Conservation (phyloP, 2,888 invertebrate genomes). For the Melanophora roralis region DNA sequence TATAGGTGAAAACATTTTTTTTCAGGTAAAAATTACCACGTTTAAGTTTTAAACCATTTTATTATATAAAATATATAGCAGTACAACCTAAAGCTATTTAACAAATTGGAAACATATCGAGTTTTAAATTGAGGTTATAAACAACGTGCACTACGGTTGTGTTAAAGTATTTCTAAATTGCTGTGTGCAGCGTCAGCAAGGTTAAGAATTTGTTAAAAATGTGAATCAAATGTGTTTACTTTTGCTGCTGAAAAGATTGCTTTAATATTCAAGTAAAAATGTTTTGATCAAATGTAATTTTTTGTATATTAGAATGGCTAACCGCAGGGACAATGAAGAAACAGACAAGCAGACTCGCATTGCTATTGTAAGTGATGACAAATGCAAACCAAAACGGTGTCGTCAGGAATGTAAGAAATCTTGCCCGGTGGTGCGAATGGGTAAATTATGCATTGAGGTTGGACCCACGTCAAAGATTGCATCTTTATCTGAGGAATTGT, state of each 20-base stretch:
- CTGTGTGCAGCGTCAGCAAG: too few relatives aligned
- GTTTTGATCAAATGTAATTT: not conserved
- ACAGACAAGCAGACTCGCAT: conserved; percentile 97
- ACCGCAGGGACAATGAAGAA: conserved; percentile 87
- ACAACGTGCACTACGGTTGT: not conserved
- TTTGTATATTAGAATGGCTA: conserved; percentile 79
- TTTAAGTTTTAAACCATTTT: not conserved
- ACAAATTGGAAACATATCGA: not conserved
- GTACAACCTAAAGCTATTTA: too few relatives aligned
- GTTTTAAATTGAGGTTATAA: conserved; percentile 53
- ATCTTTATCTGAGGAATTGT: conserved; percentile 97
- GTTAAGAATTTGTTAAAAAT: not conserved
- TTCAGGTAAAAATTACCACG: conserved; percentile 38
- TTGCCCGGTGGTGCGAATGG: conserved; percentile 99
- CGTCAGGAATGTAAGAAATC: conserved; percentile 99
- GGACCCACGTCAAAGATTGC: conserved; percentile 97
- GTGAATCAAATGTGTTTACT: not conserved
- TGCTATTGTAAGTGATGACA: conserved; percentile 98
- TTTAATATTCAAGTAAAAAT: too few relatives aligned
- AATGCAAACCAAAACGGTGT: conserved; percentile 99
- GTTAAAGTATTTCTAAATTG: too few relatives aligned
- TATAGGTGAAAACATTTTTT: conserved; percentile 30
- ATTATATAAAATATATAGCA: not conserved
- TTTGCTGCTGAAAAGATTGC: conserved; percentile 9
- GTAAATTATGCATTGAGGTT: conserved; percentile 99